phyloP scores from a whole-genome alignment of 1,140 invertebrate species.

The Diorhabda sublineata region DNA sequence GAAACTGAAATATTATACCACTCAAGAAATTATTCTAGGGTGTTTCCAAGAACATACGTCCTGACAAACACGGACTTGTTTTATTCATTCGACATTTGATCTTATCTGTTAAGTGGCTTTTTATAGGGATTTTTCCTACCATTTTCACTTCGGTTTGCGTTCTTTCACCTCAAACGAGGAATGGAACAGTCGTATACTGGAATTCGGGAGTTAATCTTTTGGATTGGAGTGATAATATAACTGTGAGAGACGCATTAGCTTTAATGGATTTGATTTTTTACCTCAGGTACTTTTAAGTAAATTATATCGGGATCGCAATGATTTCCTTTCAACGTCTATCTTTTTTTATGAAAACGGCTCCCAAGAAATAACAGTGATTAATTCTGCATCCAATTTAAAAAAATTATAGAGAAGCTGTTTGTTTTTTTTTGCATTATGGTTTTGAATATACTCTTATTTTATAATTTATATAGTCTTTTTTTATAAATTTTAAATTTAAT shows the following conservation, averaged over 20 bases:
- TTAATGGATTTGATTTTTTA: not conserved
- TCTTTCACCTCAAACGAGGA: constrained; percentile 10
- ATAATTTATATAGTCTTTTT: too few relatives aligned
- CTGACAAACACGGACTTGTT: constrained; percentile 27
- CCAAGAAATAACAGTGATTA: too few relatives aligned
- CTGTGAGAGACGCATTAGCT: not conserved
- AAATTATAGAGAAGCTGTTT: too few relatives aligned
- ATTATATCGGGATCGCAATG: not conserved
- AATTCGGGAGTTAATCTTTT: constrained; percentile 11
- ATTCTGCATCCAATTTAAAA: too few relatives aligned
- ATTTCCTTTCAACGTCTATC: too few relatives aligned
- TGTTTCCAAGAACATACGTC: constrained; percentile 27
- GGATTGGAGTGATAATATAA: constrained; percentile 3
- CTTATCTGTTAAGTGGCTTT: constrained; percentile 31
- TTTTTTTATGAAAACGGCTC: too few relatives aligned
- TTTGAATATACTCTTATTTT: too few relatives aligned
- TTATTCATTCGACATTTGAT: constrained; percentile 32
- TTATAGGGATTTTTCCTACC: constrained; percentile 25
- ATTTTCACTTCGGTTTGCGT: constrained; percentile 15
- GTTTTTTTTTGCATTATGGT: too few relatives aligned
- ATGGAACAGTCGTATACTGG: not conserved
- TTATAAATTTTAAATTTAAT: too few relatives aligned
- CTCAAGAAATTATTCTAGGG: constrained; percentile 29
- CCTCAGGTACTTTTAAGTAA: not conserved
- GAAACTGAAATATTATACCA: constrained; percentile 25